phyloP scores from a whole-genome alignment of 2,888 invertebrate species.

The Spatulosminthurus flaviceps region DNA sequence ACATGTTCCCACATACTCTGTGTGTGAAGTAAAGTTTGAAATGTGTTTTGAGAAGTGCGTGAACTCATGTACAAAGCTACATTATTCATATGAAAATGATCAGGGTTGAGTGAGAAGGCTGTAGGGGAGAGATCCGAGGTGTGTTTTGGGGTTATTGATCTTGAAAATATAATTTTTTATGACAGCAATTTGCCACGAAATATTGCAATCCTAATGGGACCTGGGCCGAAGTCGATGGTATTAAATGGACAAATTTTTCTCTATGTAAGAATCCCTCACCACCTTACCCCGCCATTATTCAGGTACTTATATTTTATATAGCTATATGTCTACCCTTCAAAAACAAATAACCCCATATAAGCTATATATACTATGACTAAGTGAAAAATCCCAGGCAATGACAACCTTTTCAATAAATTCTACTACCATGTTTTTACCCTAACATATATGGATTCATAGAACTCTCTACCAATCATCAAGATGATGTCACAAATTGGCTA shows the following conservation, averaged over 20 bases:
- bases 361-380: no score
- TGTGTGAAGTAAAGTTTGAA: not conserved
- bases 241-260: constrained; percentile 55
- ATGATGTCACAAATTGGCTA: constrained; percentile 70
- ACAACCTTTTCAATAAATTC: no score
- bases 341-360: no score
- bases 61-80: no score
- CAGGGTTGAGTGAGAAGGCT: not conserved
- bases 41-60: no score
- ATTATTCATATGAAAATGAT: no score
- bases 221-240: constrained; percentile 40
- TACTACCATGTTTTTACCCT: not conserved
- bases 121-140: not conserved
- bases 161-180: constrained; percentile 44
- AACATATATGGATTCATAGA: constrained; percentile 64
- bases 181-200: constrained; percentile 64
- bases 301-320: not conserved
- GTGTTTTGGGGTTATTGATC: not conserved
- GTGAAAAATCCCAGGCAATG: no score
- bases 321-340: no score
- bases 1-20: not conserved
- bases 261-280: constrained; percentile 45
- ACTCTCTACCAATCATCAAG: constrained; percentile 70
- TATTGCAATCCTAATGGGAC: constrained; percentile 46
- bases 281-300: constrained; percentile 22